Percentiles rank a stretch among this genome's conserved stretches.
Evolutionary conservation across 2,888 invertebrate genomes (phyloP).

Genomic region (Suillia variegata): DNA sequence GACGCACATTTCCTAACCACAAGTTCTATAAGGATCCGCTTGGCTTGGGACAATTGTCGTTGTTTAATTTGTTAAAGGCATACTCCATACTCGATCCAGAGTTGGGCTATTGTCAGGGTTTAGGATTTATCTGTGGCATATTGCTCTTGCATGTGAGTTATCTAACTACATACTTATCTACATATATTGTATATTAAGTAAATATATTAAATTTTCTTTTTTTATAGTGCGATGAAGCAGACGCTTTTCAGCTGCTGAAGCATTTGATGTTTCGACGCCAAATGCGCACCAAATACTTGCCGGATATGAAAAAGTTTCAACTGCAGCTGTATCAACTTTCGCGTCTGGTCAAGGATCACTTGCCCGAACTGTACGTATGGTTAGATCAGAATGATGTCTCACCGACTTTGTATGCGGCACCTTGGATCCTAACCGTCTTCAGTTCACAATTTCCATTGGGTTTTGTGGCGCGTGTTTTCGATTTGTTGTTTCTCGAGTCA

Average conservation of each 20-base stretch:
- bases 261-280: constrained; percentile 92
- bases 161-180: background rate
- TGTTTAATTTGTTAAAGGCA: constrained; percentile 94
- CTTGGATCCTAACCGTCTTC: constrained; percentile 92
- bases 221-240: constrained; percentile 87
- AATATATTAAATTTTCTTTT: background rate
- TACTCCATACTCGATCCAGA: constrained; percentile 93
- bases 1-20: constrained; percentile 87
- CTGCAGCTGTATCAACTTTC: constrained; percentile 90
- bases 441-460: constrained; percentile 96
- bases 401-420: constrained; percentile 93
- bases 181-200: background rate
- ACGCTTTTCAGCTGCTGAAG: constrained; percentile 84
- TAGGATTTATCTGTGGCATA: constrained; percentile 94
- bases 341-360: constrained; percentile 84
- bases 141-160: constrained; percentile 86
- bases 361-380: constrained; percentile 85
- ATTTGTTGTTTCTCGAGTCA: constrained; percentile 88
- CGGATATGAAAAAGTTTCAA: constrained; percentile 94
- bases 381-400: constrained; percentile 88
- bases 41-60: constrained; percentile 89
- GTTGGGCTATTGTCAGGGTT: constrained; percentile 95
- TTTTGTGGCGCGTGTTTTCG: constrained; percentile 92
- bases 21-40: constrained; percentile 90
- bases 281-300: constrained; percentile 86